Percentiles rank a stretch among this genome's conserved stretches.
phyloP scores from a whole-genome alignment of 2,888 invertebrate genomes.

The Drosophila phalerata region DNA sequence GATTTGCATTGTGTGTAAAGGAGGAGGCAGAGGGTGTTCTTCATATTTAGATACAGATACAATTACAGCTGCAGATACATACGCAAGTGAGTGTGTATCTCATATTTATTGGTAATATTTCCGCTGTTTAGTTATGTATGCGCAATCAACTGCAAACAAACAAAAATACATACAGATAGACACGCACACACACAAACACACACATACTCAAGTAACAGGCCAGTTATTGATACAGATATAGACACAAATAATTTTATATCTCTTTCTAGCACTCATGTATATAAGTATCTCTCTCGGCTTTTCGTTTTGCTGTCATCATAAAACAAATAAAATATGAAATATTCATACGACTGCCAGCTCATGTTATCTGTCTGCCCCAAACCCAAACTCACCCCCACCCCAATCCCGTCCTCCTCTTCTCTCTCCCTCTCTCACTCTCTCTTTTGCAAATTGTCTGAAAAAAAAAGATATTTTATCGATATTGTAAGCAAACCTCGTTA shows the following conservation, averaged over 20 bases:
- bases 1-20: slow-evolving; percentile 5
- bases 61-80: slow-evolving; percentile 19
- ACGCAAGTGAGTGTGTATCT: slow-evolving; percentile 23
- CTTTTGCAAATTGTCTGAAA: slow-evolving; percentile 7
- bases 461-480: slow-evolving; percentile 66
- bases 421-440: background rate
- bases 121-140: slow-evolving; percentile 60
- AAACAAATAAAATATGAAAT: slow-evolving; percentile 65
- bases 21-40: background rate
- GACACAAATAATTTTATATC: slow-evolving; percentile 23
- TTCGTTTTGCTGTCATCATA: slow-evolving; percentile 52
- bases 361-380: slow-evolving; percentile 57
- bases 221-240: slow-evolving; percentile 42
- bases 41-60: slow-evolving; percentile 10
- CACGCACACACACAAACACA: background rate
- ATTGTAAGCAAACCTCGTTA: slow-evolving; percentile 73
- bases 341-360: slow-evolving; percentile 66
- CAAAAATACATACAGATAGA: slow-evolving; percentile 22
- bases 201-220: slow-evolving; percentile 5
- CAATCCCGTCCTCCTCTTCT: background rate
- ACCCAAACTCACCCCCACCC: background rate
- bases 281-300: slow-evolving; percentile 14
- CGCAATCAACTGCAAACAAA: slow-evolving; percentile 43
- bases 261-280: slow-evolving; percentile 11
- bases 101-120: slow-evolving; percentile 61